Evolutionary conservation across 2,797 vertebrate species (phyloP), one percentile per base, ranked within the genome.

Genomic region (Myripristis jacobus): DNA sequence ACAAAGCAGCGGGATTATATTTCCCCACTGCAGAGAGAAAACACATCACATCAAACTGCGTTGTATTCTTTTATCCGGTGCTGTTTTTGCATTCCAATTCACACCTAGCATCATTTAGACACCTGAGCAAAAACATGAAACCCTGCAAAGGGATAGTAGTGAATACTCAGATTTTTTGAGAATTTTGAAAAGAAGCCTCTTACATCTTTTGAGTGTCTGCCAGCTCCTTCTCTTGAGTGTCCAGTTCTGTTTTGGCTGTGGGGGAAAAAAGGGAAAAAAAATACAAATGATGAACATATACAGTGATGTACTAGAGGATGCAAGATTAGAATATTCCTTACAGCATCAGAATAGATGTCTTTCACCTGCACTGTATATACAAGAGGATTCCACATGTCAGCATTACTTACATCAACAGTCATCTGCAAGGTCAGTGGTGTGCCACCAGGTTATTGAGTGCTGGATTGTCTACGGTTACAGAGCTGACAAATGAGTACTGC

Each of bases 181-280:
- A 31, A 31, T 7, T 31, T 31, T 31, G 29, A 31, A 34, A 52
- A 51, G n/a, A 38, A 62, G 61, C 16, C 61, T 81, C 94, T 95
- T 93, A 98, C 98, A 93, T 95, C 89, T 94, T 95, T 84, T 97
- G 96, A 51, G 95, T 94, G 85, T 95, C 95, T 70, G 92, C 75
- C 75, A 99, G 87, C 66, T 96, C 95, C 73, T 92, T 94, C 73
- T 98, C 97, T 70, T 96, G 94, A 1, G 88, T 86, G 76, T 97
- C 96, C 91, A 97, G 94, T 62, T 98, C 95, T 51, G 93, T 92
- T 94, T 96, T 97, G 70, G 96, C 98, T 99, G 93, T 57, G 86
- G 84, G 84, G 83, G 36, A 75, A 60, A 70, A n/a, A n/a, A n/a
- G n/a, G n/a, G n/a, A n/a, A n/a, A n/a, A n/a, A n/a, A n/a, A n/a